Base-by-base conservation (phyloP, 2,888 invertebrate genomes). In the Drosophila cyrtoloma region DNA sequence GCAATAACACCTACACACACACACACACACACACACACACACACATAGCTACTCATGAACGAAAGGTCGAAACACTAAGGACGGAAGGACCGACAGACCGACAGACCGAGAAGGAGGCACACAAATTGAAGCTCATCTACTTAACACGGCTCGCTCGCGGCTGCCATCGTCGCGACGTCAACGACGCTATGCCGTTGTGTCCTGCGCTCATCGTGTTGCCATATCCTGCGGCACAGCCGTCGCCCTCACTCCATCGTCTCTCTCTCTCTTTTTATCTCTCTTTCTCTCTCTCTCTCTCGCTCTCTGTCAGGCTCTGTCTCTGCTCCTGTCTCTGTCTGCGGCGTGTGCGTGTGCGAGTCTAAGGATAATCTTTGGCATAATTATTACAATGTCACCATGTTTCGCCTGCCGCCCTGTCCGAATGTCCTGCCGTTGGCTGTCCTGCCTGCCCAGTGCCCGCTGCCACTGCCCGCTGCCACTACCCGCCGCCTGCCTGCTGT, bases 381-480 rank as follows among this genome's bases (percentile, higher is more conserved):
- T 90, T 90, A 90, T 90, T 89, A 90, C 90, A 90, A 86, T 90
- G 90, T 91, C 90, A 90, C 85, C 86, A 84, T 87, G 87, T 89
- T 89, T 84, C 85, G 86, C 75, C 80, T 61, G 71, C 59, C 50
- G 60, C 39, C 28, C 51, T 55, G 66, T 67, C 75, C 57, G 61
- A 9, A 28, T 53, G 66, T 64, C 59, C 53, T 56, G 16, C 47
- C 47, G 47, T 47, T 47, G 47, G 47, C 47, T 16, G 7, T 16
- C 47, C 47, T 26, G 22, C 26, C 47, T 47, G 26, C 16, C 26
- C 26, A 9, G 1, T 26, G 22, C 22, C 47, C 47, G 4, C n/a
- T 35, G 10, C 14, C 35, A 35, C n/a, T 52, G 57, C 37, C 44
- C 5, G 22, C 35, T 42, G 5, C 14, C 35, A 16, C 19, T 52